Evolutionary conservation across 2,888 invertebrate species (phyloP).

Genomic region (Phyllotreta striolata): DNA sequence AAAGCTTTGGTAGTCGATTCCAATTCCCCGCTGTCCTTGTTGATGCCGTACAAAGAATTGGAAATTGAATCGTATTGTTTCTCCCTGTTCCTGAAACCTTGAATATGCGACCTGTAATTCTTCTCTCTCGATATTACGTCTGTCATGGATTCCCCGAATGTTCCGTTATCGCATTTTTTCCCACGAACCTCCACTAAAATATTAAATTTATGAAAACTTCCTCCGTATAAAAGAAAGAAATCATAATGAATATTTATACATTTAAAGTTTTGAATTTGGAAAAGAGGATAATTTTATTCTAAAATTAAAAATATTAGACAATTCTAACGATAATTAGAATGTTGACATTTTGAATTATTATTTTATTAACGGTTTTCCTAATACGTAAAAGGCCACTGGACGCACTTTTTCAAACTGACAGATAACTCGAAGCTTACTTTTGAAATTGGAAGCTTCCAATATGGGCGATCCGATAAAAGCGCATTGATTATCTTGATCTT

Average conservation of each 20-base stretch:
- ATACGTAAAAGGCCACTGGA: background rate
- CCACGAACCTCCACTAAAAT: background rate
- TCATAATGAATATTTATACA: too few relatives aligned
- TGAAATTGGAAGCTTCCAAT: conserved; percentile 17
- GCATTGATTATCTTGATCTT: conserved; percentile 42
- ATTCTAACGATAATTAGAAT: too few relatives aligned
- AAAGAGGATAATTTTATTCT: too few relatives aligned
- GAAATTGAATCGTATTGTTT: conserved; percentile 67
- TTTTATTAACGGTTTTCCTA: too few relatives aligned
- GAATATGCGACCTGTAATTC: conserved; percentile 68
- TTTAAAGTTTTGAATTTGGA: too few relatives aligned
- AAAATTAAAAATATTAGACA: too few relatives aligned
- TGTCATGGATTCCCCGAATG: conserved; percentile 60
- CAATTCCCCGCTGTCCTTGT: conserved; percentile 24
- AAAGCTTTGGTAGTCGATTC: conserved; percentile 45
- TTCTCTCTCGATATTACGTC: conserved; percentile 66
- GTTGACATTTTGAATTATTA: too few relatives aligned
- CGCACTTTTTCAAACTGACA: background rate
- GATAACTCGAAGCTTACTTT: conserved; percentile 19
- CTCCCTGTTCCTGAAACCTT: conserved; percentile 71
- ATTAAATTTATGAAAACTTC: background rate
- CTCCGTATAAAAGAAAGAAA: background rate
- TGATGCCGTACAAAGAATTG: background rate
- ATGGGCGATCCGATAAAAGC: conserved; percentile 46
- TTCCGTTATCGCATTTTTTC: background rate